These are phyloP conservation scores for Ophion obscuratus DNA, from an alignment of 2,888 invertebrate species.

Conservation along the genomic window DNA sequence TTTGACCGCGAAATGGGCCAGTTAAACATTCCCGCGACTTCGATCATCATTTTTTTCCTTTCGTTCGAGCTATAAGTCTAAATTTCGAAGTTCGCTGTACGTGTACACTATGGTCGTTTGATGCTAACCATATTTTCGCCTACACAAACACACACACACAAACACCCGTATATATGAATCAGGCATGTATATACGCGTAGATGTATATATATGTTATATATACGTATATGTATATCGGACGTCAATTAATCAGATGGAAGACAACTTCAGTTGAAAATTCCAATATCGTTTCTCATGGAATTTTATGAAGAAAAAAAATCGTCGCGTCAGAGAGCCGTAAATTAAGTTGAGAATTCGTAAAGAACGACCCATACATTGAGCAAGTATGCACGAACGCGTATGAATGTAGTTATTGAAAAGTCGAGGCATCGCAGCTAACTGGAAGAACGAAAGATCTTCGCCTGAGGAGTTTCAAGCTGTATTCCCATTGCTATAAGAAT, in stretches of 20 bases:
- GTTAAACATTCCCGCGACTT: neutral
- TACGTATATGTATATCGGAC: neutral
- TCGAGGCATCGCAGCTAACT: slow-evolving; percentile 8
- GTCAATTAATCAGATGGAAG: neutral
- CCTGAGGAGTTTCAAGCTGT: slow-evolving; percentile 30
- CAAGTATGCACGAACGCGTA: neutral
- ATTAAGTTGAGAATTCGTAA: neutral
- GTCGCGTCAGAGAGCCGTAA: neutral
- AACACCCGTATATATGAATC: too few relatives aligned
- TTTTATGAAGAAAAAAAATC: neutral
- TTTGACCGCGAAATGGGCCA: slow-evolving; percentile 37
- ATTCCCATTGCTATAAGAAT: neutral
- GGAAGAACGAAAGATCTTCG: slow-evolving; percentile 10
- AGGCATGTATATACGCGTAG: too few relatives aligned
- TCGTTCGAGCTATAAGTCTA: too few relatives aligned
- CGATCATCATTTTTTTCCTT: neutral
- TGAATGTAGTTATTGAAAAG: slow-evolving; percentile 33
- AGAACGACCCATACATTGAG: neutral
- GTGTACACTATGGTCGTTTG: neutral
- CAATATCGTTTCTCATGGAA: neutral
- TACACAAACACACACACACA: too few relatives aligned
- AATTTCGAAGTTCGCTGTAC: neutral
- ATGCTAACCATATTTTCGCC: neutral
- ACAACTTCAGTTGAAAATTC: neutral
- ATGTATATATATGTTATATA: too few relatives aligned